Evolutionary conservation across 2,888 invertebrate genomes (phyloP), one percentile per base, ranked within the genome.

Genomic region (Deilephila elpenor): DNA sequence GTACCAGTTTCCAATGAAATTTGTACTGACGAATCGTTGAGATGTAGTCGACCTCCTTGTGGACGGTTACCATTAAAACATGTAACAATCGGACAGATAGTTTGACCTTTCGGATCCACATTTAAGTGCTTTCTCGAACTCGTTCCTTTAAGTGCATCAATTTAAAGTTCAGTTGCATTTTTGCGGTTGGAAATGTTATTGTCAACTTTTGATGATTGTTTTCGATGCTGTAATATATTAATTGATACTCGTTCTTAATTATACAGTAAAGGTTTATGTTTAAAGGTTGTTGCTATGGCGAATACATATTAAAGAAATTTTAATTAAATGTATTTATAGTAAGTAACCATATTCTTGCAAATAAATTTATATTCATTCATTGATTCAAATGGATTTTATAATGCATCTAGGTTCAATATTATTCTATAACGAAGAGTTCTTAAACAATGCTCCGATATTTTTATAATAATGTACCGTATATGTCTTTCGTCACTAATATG

Each of bases 131-230:
- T 67, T 67, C 67, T 67, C 51, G 51, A 11, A 14, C 0, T 51
- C 29, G 17, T 14, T 60, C 25, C 67, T 44, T 51, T 67, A 25
- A 44, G 67, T 51, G 44, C 20, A 67, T 67, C 64, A 64, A 11
- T n/a, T 67, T 67, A 67, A 67, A 67, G 67, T 51, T 67, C 67
- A 67, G 17, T 25, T 51, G 67, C 51, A 67, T 67, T 67, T 51
- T 51, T 25, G 20, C 25, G 51, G 44, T 67, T 67, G 51, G 29
- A 25, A 51, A n/a, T n/a, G n/a, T 67, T 11, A 19, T 67, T 29
- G 51, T 67, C n/a, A 11, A 44, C 67, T 67, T 51, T 51, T 51
- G 17, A 8, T 37, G 51, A 56, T 56, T 7, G 29, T 51, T 51
- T 51, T 25, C 5, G 37, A 51, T 25, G 20, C 25, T 67, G 51